Evolutionary conservation across 2,113 vertebrate species (phyloP).

Genomic region (Campylomormyrus tamandua): DNA sequence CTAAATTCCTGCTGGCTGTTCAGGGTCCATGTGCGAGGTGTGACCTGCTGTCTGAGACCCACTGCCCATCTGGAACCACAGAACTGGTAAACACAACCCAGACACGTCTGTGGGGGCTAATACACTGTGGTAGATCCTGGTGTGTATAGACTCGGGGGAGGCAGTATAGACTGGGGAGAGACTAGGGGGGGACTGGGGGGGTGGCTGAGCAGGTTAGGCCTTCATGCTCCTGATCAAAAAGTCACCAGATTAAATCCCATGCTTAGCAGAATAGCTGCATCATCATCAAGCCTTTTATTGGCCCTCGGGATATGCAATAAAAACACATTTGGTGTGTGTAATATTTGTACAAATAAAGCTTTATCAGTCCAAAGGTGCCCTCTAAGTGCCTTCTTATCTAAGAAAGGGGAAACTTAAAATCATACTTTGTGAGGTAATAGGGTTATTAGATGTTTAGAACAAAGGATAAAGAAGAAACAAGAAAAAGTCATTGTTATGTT

Average conservation of each 20-base stretch:
- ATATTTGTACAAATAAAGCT: not conserved
- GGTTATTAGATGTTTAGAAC: not conserved
- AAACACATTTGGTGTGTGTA: not conserved
- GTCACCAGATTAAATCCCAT: too few relatives aligned
- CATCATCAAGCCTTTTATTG: too few relatives aligned
- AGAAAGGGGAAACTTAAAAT: not conserved
- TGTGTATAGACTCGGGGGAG: not conserved
- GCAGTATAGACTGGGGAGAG: not conserved
- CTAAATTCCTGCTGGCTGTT: not conserved
- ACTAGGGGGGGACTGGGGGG: too few relatives aligned
- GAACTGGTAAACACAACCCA: constrained; percentile 67
- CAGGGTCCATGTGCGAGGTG: constrained; percentile 82
- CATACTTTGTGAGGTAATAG: not conserved
- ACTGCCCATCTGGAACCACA: constrained; percentile 67
- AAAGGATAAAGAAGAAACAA: not conserved
- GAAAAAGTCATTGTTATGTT: constrained; percentile 32
- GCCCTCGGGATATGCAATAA: too few relatives aligned
- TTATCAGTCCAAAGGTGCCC: not conserved
- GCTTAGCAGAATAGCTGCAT: too few relatives aligned
- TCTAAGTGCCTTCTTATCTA: not conserved
- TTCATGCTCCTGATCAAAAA: too few relatives aligned
- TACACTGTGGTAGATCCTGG: not conserved
- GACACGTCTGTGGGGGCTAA: not conserved
- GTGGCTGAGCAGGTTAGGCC: too few relatives aligned
- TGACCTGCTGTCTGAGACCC: constrained; percentile 55